Base-by-base conservation (phyloP, 2,888 invertebrate species). In the Psylliodes chrysocephalus region DNA sequence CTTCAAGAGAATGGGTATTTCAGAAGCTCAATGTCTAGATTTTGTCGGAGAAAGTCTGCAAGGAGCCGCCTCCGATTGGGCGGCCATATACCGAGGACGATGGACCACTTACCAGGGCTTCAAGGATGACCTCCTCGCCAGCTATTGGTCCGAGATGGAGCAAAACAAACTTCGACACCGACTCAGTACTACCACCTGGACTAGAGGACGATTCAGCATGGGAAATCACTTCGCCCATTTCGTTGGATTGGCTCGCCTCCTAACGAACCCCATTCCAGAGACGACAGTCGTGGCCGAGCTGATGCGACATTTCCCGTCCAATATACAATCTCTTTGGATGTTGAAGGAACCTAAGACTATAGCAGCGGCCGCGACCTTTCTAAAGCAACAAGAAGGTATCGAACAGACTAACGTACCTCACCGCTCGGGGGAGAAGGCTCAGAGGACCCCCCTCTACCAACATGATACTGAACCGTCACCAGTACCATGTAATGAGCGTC, bases 311-410 rank as follows among this genome's bases (percentile, higher is more conserved):
- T 64, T 64, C 19, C 60, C 64, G 19, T 38, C 52, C 0, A 22
- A 46, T 15, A 49, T 64, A 7, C 64, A 54, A 30, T 64, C 64
- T 10, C 22, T 64, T 17, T 60, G 64, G 64, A 38, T 46, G 22
- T 38, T 60, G 14, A 52, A 60, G 17, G 30, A 35, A 12, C 12
- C 12, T n/a, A 47, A 57, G 15, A 52, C 59, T 1, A 35, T 59
- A 2, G 33, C 57, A 0, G n/a, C 22, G 4, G 46, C 63, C 1
- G 52, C 59, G 7, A 44, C 51, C 28, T 63, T 63, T 14, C 56
- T 63, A 7, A 17, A 51, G 33, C 42, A 51, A 38, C 60, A 64
- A 30, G 54, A 64, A 22, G 35, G 2, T 3, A 53, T 60, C 40
- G 10, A 12, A 14, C 6, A 40, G 17, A 17, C 2, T 15, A 12